Percentiles rank a stretch among this genome's conserved stretches.
Evolutionary conservation across 2,797 vertebrate species (phyloP).

Genomic region (Saguinus oedipus): DNA sequence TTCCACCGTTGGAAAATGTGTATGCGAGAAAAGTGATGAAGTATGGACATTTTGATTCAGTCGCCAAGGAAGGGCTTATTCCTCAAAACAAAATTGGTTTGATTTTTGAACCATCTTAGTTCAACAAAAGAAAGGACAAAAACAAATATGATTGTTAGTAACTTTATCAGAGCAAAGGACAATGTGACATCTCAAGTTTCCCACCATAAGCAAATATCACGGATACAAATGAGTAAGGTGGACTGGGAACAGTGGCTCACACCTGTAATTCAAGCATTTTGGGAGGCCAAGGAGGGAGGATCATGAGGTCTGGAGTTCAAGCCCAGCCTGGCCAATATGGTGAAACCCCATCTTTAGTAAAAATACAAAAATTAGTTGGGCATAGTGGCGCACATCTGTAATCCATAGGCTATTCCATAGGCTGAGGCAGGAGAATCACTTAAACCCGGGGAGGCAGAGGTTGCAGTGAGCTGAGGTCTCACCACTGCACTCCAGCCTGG

Average conservation of each 20-base stretch:
- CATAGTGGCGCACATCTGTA: too few relatives aligned
- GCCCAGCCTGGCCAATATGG: too few relatives aligned
- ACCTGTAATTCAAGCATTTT: too few relatives aligned
- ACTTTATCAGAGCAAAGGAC: not conserved
- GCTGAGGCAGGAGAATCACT: too few relatives aligned
- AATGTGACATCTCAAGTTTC: not conserved
- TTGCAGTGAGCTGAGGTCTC: too few relatives aligned
- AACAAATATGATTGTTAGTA: not conserved
- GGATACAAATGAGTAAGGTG: not conserved
- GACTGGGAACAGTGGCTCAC: too few relatives aligned
- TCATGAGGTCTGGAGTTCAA: too few relatives aligned
- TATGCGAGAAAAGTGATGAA: not conserved
- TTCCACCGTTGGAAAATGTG: not conserved
- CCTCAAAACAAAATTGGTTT: not conserved
- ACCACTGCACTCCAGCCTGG: too few relatives aligned
- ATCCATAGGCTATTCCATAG: too few relatives aligned
- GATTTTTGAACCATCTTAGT: not conserved
- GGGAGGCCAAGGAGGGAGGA: fast-evolving
- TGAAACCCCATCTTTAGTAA: too few relatives aligned
- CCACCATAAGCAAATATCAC: not conserved
- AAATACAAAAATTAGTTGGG: too few relatives aligned
- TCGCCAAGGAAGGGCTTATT: not conserved
- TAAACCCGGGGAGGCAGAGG: too few relatives aligned
- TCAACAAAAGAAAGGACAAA: not conserved
- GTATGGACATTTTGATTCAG: not conserved